Conservation (phyloP, 1,140 invertebrate genomes). For the Homalodisca vitripennis region DNA sequence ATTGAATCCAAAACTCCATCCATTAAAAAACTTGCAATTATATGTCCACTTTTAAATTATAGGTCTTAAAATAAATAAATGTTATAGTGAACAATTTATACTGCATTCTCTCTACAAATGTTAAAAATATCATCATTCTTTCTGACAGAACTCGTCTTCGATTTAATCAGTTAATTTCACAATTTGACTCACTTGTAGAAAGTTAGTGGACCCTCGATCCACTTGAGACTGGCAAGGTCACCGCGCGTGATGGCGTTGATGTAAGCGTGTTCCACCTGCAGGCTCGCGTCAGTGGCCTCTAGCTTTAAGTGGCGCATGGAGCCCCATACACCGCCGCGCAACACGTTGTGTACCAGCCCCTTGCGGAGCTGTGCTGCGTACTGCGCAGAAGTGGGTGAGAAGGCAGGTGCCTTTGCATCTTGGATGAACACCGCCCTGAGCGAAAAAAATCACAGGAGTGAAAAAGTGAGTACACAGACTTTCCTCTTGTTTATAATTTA, state of each 20-base stretch:
- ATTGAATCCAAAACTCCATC: no score
- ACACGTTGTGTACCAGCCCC: constrained; percentile 83
- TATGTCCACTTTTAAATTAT: no score
- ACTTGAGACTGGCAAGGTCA: constrained; percentile 87
- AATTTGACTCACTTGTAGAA: constrained; percentile 55
- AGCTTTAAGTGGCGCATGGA: constrained; percentile 74
- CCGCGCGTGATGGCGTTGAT: constrained; percentile 88
- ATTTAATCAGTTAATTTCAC: no score
- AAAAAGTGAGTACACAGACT: no score
- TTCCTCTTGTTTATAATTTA: no score
- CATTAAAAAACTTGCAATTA: no score
- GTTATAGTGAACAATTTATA: no score
- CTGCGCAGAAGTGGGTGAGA: constrained; percentile 55
- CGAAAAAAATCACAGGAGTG: no score
- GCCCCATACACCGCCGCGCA: constrained; percentile 77
- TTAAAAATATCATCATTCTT: no score
- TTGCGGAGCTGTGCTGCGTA: constrained; percentile 66
- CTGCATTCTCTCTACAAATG: no score
- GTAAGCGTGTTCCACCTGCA: constrained; percentile 81
- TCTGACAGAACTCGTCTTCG: no score
- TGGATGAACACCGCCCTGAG: constrained; percentile 61
- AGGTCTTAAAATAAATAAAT: no score
- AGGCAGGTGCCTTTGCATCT: constrained; percentile 60
- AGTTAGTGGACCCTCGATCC: constrained; percentile 86
- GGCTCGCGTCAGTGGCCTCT: constrained; percentile 58